These are phyloP conservation scores for Brachirus orientalis DNA, from an alignment of 2,113 vertebrate genomes.

Conservation along the genomic window DNA sequence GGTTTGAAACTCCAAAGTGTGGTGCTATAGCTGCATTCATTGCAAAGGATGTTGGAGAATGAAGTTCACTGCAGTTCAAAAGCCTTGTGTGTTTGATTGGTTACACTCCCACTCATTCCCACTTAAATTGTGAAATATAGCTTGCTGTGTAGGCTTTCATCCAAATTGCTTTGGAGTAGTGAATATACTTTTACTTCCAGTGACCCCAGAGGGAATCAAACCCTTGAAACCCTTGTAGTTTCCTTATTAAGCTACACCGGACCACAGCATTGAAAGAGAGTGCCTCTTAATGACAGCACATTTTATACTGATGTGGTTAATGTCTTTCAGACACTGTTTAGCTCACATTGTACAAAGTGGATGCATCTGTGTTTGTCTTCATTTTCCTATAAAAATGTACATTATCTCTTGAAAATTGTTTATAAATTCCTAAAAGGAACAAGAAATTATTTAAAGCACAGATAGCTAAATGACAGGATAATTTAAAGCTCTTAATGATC, in stretches of 20 bases:
- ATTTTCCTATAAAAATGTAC: not conserved
- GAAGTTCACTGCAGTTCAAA: slow-evolving; percentile 46
- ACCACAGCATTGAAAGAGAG: slow-evolving; percentile 36
- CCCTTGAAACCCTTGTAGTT: slow-evolving; percentile 46
- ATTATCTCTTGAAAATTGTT: too few relatives aligned
- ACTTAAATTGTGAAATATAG: slow-evolving; percentile 52
- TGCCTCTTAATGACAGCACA: slow-evolving; percentile 42
- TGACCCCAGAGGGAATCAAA: slow-evolving; percentile 58
- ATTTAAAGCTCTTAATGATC: slow-evolving; percentile 40
- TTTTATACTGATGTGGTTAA: slow-evolving; percentile 15
- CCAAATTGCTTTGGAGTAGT: slow-evolving; percentile 51
- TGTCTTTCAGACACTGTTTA: slow-evolving; percentile 36
- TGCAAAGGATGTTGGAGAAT: slow-evolving; percentile 32
- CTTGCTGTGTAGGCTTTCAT: slow-evolving; percentile 51
- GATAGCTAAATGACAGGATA: slow-evolving; percentile 10
- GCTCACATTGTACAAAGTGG: slow-evolving; percentile 10
- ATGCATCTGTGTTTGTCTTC: not conserved
- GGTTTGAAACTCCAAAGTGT: slow-evolving; percentile 15
- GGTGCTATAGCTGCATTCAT: slow-evolving; percentile 22
- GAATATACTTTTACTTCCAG: slow-evolving; percentile 52
- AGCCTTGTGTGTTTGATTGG: slow-evolving; percentile 41
- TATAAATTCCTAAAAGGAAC: not conserved
- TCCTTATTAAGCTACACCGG: slow-evolving; percentile 34
- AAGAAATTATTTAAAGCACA: not conserved
- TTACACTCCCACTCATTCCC: slow-evolving; percentile 60